phyloP scores from a whole-genome alignment of 2,888 invertebrate species.

The Andrena bicolor region DNA sequence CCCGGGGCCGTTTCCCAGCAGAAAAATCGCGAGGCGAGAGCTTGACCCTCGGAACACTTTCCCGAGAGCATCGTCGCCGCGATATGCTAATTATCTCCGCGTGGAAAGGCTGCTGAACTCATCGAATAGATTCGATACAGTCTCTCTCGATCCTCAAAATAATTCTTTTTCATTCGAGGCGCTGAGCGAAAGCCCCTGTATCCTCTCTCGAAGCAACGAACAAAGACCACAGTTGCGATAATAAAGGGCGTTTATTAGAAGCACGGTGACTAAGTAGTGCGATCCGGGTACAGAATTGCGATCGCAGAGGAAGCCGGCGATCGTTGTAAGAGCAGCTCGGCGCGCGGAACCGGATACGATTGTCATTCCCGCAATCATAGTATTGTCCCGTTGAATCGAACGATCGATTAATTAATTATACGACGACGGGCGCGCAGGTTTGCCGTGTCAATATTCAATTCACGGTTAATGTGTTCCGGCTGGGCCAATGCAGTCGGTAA shows the following conservation, averaged over 20 bases:
- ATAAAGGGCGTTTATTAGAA: constrained; percentile 18
- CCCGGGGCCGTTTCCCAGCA: constrained; percentile 41
- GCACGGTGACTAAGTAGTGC: constrained; percentile 55
- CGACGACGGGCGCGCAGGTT: constrained; percentile 76
- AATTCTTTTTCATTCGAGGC: too few species aligned
- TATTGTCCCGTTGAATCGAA: constrained; percentile 64
- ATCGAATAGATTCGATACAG: neutral
- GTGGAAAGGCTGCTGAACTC: neutral
- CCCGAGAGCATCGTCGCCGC: constrained; percentile 1
- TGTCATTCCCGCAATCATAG: constrained; percentile 66
- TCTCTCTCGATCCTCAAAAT: too few species aligned
- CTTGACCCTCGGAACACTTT: neutral
- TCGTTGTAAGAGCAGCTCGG: constrained; percentile 15
- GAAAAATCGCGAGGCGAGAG: constrained; percentile 15
- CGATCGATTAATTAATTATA: constrained; percentile 81
- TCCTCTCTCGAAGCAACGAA: too few species aligned
- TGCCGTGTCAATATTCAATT: constrained; percentile 81
- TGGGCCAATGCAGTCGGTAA: constrained; percentile 58
- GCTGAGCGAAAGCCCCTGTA: too few species aligned
- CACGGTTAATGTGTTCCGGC: constrained; percentile 78
- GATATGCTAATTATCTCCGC: neutral
- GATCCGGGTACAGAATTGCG: constrained; percentile 16
- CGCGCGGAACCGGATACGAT: constrained; percentile 47
- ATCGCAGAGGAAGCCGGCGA: constrained; percentile 31
- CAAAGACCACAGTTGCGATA: too few species aligned